Base-by-base conservation (phyloP, 2,888 invertebrate genomes). In the Aleiodes testaceus region DNA sequence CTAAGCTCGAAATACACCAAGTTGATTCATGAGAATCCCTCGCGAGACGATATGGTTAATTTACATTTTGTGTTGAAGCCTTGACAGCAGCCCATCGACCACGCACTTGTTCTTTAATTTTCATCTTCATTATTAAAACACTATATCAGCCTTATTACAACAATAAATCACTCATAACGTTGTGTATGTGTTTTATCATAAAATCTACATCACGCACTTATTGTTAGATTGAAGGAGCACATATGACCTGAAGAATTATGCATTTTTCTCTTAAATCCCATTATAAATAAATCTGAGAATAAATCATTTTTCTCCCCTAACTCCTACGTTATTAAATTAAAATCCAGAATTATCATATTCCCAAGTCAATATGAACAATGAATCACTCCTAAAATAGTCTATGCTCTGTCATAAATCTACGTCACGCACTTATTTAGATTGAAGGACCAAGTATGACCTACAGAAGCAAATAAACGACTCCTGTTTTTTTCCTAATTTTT, bases 11-110 rank as follows among this genome's bases (percentile, higher is more conserved):
- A 74, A 73, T 76, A 76, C 36, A 45, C 22, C n/a, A 16, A 52
- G 72, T 75, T 77, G 75, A 75, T 77, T 77, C 75, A 77, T 75
- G 72, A 72, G 36, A n/a, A 59, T 73, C 74, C 53, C 49, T 70
- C 66, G 67, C 64, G n/a, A 67, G 70, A 69, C 53, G 63, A 30
- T 49, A 61, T 71, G 66, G 70, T 64, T 72, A 74, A 77, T 77
- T 77, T 74, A 65, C 74, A 74, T 74, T 59, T 59, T n/a, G 59
- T 44, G 36, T 36, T 36, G 30, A 45, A 45, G 45, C 69, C 69
- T 70, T 70, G 69, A 65, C 36, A 36, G 36, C 36, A 36, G 36
- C 36, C 36, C 36, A 36, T 36, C 36, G 36, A 36, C 36, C 36
- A 36, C 64, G 42, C 53, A 52, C 12, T 64, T 53, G 16, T 49